Evolutionary conservation across 2,113 vertebrate species (phyloP).

Genomic region (western clawed frog (Xenopus tropicalis)): DNA sequence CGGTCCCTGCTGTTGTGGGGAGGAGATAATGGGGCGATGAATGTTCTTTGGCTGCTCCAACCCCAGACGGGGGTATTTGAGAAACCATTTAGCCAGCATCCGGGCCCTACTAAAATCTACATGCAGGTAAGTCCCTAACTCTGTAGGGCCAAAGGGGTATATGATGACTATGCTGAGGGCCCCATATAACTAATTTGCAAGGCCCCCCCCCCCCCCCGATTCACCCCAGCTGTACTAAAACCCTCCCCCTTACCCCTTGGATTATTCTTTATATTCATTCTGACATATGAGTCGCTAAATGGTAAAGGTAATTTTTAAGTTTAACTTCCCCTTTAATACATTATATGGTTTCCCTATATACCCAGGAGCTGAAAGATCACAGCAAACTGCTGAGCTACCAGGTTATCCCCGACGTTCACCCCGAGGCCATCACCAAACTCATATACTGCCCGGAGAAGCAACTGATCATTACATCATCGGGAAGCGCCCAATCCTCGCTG

Average conservation of each 20-base stretch:
- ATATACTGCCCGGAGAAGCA: constrained; percentile 44
- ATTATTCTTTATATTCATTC: background rate
- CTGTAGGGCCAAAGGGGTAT: no score
- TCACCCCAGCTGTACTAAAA: no score
- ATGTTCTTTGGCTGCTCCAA: constrained; percentile 56
- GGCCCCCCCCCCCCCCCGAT: no score
- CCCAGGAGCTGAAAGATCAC: constrained; percentile 50
- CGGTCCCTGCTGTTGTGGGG: constrained; percentile 55
- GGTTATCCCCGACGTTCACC: constrained; percentile 16
- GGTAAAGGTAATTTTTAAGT: no score
- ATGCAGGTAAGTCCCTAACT: constrained; percentile 49
- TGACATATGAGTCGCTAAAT: background rate
- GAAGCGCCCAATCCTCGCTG: constrained; percentile 49
- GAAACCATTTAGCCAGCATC: constrained; percentile 44
- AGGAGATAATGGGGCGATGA: constrained; percentile 57
- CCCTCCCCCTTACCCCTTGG: no score
- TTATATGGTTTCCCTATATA: background rate
- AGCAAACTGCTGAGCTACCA: constrained; percentile 47
- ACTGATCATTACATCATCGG: constrained; percentile 49
- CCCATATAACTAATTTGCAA: no score
- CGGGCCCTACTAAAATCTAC: constrained; percentile 48
- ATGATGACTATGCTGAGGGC: no score
- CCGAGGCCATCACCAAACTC: constrained; percentile 52
- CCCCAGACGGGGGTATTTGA: constrained; percentile 56
- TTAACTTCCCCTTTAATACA: no score